Percentiles rank a stretch among this genome's conserved stretches.
phyloP scores from a whole-genome alignment of 2,797 vertebrate genomes.

The Hippopotamyrus pictus region DNA sequence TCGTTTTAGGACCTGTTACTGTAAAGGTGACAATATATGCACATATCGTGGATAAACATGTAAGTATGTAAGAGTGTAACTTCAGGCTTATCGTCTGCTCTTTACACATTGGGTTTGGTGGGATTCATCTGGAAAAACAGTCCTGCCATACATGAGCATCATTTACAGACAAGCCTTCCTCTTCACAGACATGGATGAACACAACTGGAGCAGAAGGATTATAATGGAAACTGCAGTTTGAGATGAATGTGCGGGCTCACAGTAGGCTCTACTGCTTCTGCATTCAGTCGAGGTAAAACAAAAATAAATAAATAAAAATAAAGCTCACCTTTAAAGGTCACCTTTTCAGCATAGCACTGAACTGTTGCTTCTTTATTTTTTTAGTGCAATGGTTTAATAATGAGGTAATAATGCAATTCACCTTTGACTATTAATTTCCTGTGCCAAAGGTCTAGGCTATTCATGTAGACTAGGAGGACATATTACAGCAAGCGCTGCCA shows the following conservation, averaged over 20 bases:
- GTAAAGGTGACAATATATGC: neutral
- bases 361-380: conserved; percentile 65
- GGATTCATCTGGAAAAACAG: neutral
- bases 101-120: neutral
- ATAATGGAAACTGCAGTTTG: conserved; percentile 32
- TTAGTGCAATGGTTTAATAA: conserved; percentile 60
- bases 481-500: neutral
- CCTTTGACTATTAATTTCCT: neutral
- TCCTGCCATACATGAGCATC: neutral
- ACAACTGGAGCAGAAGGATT: neutral
- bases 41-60: neutral
- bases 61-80: neutral
- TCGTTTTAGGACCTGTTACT: neutral
- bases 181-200: neutral
- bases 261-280: conserved; percentile 76
- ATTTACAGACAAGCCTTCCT: neutral
- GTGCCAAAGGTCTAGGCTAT: neutral
- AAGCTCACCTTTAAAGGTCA: conserved; percentile 71
- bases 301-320: conserved; percentile 34
- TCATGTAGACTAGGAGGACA: neutral
- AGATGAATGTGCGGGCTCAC: conserved; percentile 72
- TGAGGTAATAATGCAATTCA: conserved; percentile 47
- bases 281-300: conserved; percentile 43
- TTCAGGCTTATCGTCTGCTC: neutral
- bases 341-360: conserved; percentile 44